A percentile compares a stretch with the other conserved stretches of the same genome.
phyloP scores from a whole-genome alignment of 2,113 vertebrate genomes.

The Actenoides lindsayi region DNA sequence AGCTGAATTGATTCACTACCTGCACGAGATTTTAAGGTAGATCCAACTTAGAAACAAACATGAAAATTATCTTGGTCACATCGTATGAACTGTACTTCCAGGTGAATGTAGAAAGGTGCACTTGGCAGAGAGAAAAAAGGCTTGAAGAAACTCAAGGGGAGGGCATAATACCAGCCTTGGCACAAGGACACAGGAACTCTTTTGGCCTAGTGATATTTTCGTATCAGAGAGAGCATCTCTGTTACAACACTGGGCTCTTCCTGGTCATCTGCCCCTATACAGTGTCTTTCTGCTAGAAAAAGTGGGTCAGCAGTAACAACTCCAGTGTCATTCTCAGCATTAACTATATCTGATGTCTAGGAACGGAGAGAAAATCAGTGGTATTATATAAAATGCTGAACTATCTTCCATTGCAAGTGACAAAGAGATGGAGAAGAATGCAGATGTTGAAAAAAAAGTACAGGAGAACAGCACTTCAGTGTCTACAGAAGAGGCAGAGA shows the following conservation, averaged over 20 bases:
- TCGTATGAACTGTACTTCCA: background rate
- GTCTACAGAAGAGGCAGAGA: background rate
- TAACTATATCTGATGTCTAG: accelerated
- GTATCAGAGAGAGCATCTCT: background rate
- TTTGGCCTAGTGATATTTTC: background rate
- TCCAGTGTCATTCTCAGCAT: background rate
- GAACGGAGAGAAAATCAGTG: background rate
- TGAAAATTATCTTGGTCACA: background rate
- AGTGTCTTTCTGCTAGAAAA: background rate
- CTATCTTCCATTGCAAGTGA: background rate
- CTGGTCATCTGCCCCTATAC: background rate
- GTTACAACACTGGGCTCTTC: background rate
- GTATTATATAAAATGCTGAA: background rate
- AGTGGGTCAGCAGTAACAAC: background rate
- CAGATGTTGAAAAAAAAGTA: background rate
- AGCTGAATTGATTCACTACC: conserved; percentile 45
- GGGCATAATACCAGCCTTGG: background rate
- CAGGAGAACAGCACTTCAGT: background rate
- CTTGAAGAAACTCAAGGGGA: background rate
- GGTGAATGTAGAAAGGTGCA: background rate
- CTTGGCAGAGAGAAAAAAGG: background rate
- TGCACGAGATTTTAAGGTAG: conserved; percentile 25
- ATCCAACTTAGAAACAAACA: background rate
- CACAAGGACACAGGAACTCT: background rate
- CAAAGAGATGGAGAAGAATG: background rate